These are phyloP conservation scores for Virgularia gustaviana DNA, from an alignment of 92 coral and sea anemone genomes.

Conservation along the genomic window DNA sequence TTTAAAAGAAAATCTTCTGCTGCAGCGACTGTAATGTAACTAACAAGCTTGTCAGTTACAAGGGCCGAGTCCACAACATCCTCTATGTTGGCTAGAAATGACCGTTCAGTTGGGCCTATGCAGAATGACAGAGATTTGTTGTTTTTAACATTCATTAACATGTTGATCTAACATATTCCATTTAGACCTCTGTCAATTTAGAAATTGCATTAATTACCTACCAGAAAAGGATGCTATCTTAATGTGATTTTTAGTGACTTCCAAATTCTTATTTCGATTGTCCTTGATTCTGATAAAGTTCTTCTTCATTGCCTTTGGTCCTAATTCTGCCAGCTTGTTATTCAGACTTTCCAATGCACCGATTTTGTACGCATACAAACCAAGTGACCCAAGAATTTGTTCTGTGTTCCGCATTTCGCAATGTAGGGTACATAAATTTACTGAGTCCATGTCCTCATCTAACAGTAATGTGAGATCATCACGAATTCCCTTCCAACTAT, in stretches of 20 bases:
- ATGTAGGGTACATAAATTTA: background rate
- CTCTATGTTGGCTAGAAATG: constrained; percentile 9
- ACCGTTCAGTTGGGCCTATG: constrained; percentile 12
- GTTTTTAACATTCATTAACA: background rate
- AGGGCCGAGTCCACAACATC: constrained; percentile 4
- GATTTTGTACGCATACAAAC: background rate
- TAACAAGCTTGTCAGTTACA: constrained; percentile 9
- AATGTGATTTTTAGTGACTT: constrained; percentile 8
- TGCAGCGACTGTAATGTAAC: background rate
- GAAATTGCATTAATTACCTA: background rate
- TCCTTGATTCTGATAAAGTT: constrained; percentile 12
- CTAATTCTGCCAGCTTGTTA: constrained; percentile 8
- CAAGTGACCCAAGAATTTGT: constrained; percentile 7
- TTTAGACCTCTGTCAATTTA: background rate
- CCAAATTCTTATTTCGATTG: constrained; percentile 3
- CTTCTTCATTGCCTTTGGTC: constrained; percentile 6
- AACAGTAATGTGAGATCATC: constrained; percentile 16
- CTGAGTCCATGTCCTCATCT: constrained; percentile 2
- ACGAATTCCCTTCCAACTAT: constrained; percentile 11
- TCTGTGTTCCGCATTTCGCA: background rate
- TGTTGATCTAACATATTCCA: background rate
- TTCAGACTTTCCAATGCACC: background rate
- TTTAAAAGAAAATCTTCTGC: constrained; percentile 10
- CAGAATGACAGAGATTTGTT: background rate
- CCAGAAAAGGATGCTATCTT: constrained; percentile 14